Base-by-base conservation (phyloP, 2,888 invertebrate species). In the Amiota communis region DNA sequence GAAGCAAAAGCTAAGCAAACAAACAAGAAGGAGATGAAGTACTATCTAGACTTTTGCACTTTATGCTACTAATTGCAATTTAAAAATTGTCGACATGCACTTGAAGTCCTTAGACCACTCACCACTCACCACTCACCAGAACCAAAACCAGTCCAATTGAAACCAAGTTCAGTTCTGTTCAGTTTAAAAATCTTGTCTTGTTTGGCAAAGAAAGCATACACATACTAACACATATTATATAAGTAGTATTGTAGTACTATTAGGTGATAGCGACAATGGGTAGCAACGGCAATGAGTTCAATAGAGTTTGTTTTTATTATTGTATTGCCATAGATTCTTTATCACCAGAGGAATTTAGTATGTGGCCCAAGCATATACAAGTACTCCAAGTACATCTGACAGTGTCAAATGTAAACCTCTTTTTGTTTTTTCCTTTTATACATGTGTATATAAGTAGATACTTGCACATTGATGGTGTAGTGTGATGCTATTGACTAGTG, bases 51-150 rank as follows among this genome's bases (percentile, higher is more conserved):
- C 59, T 59, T 57, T 59, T 59, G 59, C 59, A 59, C 63, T n/a
- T 23, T 53, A 70, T 61, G 68, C 59, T 57, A 59, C 65, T 75
- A 72, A 75, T 76, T 76, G 75, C 76, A 61, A 70, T 76, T 70
- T 65, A 72, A 57, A 76, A 72, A 61, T 76, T 72, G 76, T 17
- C 64, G 75, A 76, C 72, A 75, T 53, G 53, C 53, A 53, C 53
- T 53, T 53, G 53, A 53, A 8, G 15, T 20, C 36, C 36, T 36
- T 36, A 36, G 36, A 36, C 36, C 36, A 36, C 36, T 36, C 6
- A 36, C 36, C 6, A 36, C 36, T 36, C 23, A 23, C 23, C 23
- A 23, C 2, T n/a, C 2, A 36, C 36, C 36, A 36, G 6, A 36
- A 6, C 36, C 36, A 36, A 36, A 36, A 36, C 36, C 36, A 36